A percentile compares a stretch with the other conserved stretches of the same genome.
Evolutionary conservation across 2,113 vertebrate species (phyloP).

Genomic region (Kryptolebias marmoratus): DNA sequence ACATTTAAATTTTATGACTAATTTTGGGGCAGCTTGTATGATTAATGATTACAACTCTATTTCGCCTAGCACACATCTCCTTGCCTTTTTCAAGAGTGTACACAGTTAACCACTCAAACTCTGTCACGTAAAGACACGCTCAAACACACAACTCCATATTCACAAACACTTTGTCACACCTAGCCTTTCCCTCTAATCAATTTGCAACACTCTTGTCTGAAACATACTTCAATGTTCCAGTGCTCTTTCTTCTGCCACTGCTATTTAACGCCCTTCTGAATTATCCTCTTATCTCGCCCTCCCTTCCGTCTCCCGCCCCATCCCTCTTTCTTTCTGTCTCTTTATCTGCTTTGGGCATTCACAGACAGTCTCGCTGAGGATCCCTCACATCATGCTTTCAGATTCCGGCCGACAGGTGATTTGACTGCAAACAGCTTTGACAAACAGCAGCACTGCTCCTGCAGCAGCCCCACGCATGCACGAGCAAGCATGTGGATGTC

Average conservation of each 20-base stretch:
- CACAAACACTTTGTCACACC: slow-evolving; percentile 61
- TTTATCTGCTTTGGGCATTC: slow-evolving; percentile 46
- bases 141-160: slow-evolving; percentile 27
- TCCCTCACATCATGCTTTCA: slow-evolving; percentile 42
- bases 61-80: slow-evolving; percentile 1
- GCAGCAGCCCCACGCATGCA: neutral
- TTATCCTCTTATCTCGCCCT: slow-evolving; percentile 71
- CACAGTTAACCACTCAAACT: slow-evolving; percentile 7
- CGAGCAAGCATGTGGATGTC: neutral
- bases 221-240: slow-evolving; percentile 74
- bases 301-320: slow-evolving; percentile 2
- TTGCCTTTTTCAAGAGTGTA: neutral
- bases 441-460: neutral
- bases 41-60: slow-evolving; percentile 9
- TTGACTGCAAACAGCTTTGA: slow-evolving; percentile 1
- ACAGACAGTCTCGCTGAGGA: slow-evolving; percentile 8
- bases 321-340: slow-evolving; percentile 6
- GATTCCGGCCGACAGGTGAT: slow-evolving; percentile 51
- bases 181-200: slow-evolving; percentile 67
- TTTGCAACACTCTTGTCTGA: slow-evolving; percentile 70
- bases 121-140: slow-evolving; percentile 10
- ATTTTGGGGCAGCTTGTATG: slow-evolving; percentile 8
- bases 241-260: slow-evolving; percentile 68
- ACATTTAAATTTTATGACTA: slow-evolving; percentile 13
- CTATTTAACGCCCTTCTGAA: slow-evolving; percentile 69